Percentiles rank a stretch among this genome's conserved stretches.
These are phyloP conservation scores for Ctenopoma kingsleyae DNA, from an alignment of 2,797 vertebrate species.

Conservation along the genomic window DNA sequence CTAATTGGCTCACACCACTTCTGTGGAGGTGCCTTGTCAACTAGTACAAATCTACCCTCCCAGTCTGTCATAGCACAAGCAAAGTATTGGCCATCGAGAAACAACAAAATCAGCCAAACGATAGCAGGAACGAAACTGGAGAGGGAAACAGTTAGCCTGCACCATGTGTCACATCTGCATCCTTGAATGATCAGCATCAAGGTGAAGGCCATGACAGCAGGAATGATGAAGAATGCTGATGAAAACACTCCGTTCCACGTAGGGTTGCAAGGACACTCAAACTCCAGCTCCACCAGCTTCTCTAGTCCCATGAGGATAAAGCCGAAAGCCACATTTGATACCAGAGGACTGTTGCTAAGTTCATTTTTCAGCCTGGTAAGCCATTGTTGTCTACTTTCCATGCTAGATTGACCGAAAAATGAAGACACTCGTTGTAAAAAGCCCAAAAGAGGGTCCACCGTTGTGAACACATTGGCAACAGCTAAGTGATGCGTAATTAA, in stretches of 20 bases:
- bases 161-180: conserved; percentile 80
- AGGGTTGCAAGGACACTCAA: conserved; percentile 85
- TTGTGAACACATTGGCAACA: conserved; percentile 84
- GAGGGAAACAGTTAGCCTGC: conserved; percentile 76
- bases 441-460: conserved; percentile 76
- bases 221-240: conserved; percentile 85
- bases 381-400: conserved; percentile 87
- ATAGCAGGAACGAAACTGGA: conserved; percentile 83
- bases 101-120: conserved; percentile 85
- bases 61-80: conserved; percentile 86
- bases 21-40: conserved; percentile 85
- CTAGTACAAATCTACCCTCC: conserved; percentile 84
- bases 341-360: conserved; percentile 86
- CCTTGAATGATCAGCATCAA: conserved; percentile 86
- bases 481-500: conserved; percentile 84
- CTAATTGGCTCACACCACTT: conserved; percentile 85
- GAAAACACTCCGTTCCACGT: conserved; percentile 84
- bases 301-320: conserved; percentile 87
- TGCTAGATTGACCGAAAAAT: conserved; percentile 80
- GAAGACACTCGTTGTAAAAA: conserved; percentile 74
- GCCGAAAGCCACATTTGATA: conserved; percentile 85
- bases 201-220: conserved; percentile 84
- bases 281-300: conserved; percentile 86
- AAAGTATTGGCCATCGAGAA: conserved; percentile 86
- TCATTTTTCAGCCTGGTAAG: conserved; percentile 86